Base-by-base conservation (phyloP, 2,797 vertebrate species). In the Dendrocincla fuliginosa region DNA sequence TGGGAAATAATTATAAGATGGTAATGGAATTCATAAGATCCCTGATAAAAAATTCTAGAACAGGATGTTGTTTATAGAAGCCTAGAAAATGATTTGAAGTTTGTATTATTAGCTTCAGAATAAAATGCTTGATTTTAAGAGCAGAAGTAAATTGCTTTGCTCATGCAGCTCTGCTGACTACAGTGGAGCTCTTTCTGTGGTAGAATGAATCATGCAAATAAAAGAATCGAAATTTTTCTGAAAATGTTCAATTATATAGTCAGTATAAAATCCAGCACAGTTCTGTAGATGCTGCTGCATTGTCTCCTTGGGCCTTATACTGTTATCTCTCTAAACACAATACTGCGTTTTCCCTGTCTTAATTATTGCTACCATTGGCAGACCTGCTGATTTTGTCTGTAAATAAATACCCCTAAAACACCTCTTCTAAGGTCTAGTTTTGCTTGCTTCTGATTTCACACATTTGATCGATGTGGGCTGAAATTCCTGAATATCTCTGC, bases 1-100 rank as follows among this genome's bases (percentile, higher is more conserved):
- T 13, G 59, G 67, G n/a, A 94, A 81, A 87, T 53, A 56, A 84
- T 94, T 92, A 71, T 42, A 49, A 64, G 81, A 39, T 63, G 42
- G 84, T 85, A 68, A 63, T 28, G 12, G 44, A 79, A 86, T 75
- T 85, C 67, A 67, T 87, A 61, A 33, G 27, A 30, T 11, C 41
- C 27, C 18, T 65, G 71, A 82, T 27, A 7, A 69, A 80, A 67
- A 67, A 49, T 78, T 63, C 49, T 70, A 67, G 69, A 73, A 41
- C 5, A 2, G 17, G 33, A 56, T 81, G 88, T 80, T 87, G 27
- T 33, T 83, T 91, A 79, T 55, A 46, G 93, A 85, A 87, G 47
- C 47, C 27, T 55, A 84, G 65, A 87, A 95, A 91, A 94, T 77
- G 0, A 0, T 89, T 96, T 52, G 9, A 49, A 79, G 75, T 60